A percentile compares a stretch with the other conserved stretches of the same genome.
Conservation (phyloP, 1,140 invertebrate species). For the Hetaerina americana region DNA sequence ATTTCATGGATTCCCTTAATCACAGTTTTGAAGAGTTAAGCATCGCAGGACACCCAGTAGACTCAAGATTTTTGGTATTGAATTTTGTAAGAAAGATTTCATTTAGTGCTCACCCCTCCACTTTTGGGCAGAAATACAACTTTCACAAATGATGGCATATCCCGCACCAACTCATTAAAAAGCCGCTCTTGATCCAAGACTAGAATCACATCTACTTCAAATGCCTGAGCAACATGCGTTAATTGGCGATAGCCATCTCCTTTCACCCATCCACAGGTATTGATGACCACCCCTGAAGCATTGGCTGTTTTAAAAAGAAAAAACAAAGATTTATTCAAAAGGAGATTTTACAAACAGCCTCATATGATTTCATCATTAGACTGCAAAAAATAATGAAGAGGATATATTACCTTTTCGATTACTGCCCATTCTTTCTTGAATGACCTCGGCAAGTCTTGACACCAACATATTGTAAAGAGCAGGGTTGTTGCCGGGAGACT, state of each 20-base stretch:
- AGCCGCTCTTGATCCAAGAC: slow-evolving; percentile 94
- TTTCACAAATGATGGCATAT: slow-evolving; percentile 87
- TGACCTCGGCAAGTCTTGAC: slow-evolving; percentile 70
- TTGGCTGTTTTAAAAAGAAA: slow-evolving; percentile 44
- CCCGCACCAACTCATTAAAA: slow-evolving; percentile 85
- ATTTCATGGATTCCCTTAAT: background rate
- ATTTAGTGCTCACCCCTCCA: slow-evolving; percentile 72
- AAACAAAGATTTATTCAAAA: background rate
- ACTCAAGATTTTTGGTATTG: background rate
- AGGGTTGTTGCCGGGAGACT: slow-evolving; percentile 58
- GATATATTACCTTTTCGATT: slow-evolving; percentile 60
- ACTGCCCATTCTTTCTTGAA: slow-evolving; percentile 68
- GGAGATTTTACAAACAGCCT: background rate
- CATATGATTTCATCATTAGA: background rate
- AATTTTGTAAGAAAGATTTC: too few relatives aligned
- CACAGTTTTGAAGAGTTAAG: background rate
- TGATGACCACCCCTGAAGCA: slow-evolving; percentile 89
- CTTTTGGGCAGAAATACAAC: slow-evolving; percentile 91
- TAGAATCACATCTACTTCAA: slow-evolving; percentile 90
- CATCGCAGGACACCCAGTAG: background rate
- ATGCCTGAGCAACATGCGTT: slow-evolving; percentile 76
- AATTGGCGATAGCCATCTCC: slow-evolving; percentile 72
- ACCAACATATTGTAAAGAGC: slow-evolving; percentile 79
- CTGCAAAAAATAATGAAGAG: background rate
- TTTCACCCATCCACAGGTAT: slow-evolving; percentile 97